Base-by-base conservation (phyloP, 1,140 invertebrate species). In the Bursaphelenchus mucronatus region DNA sequence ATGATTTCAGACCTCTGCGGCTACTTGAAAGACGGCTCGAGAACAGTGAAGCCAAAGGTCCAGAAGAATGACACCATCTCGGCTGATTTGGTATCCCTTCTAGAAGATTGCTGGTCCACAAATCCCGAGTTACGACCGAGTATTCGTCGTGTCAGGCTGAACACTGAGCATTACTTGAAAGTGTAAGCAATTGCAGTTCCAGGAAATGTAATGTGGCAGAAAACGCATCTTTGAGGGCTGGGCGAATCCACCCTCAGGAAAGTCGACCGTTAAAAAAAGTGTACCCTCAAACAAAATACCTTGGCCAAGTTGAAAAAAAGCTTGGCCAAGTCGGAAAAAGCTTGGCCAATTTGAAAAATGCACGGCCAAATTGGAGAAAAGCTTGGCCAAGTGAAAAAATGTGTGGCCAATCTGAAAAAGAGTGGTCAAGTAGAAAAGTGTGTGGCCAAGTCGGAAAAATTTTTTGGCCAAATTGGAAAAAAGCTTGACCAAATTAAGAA, bases 171-270 rank as follows among this genome's bases (percentile, higher is more conserved):
- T 63, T 79, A 78, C 57, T 52, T 79, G 68, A 80, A 81, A 79
- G 78, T 80, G 66, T 76, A 56, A 66, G 73, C 17, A n/a, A 13
- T 9, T 17, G 8, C 30, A 8, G 11, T n/a, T 15, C 15, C 2
- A 50, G n/a, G 11, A 40, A 15, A 50, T 64, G 9, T 11, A 39
- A n/a, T n/a, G 10, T 46, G 69, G 65, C 21, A 66, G 61, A n/a
- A 72, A 61, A 9, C 55, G 44, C 58, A 66, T 92, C 92, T 2
- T 83, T 91, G 3, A 94, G 94, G 82, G n/a, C n/a, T n/a, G n/a
- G n/a, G n/a, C n/a, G n/a, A n/a, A n/a, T n/a, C n/a, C n/a, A n/a
- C n/a, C n/a, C n/a, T n/a, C n/a, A n/a, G n/a, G n/a, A n/a, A n/a
- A n/a, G n/a, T n/a, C n/a, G n/a, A n/a, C n/a, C n/a, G n/a, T n/a